Evolutionary conservation across 2,797 vertebrate species (phyloP).

Genomic region (Cossypha niveicapilla): DNA sequence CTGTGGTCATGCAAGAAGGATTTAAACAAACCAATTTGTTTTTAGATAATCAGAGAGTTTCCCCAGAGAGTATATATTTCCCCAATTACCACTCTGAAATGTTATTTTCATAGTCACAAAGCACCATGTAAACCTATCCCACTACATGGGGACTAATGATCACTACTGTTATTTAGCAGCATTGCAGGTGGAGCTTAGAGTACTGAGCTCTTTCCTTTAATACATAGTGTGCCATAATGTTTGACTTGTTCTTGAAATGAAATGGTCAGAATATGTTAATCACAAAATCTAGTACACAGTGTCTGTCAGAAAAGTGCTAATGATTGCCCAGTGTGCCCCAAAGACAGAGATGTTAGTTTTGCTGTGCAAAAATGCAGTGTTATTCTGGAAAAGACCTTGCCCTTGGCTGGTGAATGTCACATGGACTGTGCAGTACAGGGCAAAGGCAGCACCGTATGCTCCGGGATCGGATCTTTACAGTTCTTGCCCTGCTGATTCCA

Average conservation of each 20-base stretch:
- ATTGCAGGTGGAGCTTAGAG: neutral
- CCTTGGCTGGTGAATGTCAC: conserved; percentile 6
- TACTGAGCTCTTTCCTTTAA: neutral
- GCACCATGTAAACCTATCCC: neutral
- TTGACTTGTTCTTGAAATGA: neutral
- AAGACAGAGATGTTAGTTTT: neutral
- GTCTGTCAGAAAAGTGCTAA: neutral
- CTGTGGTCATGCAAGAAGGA: neutral
- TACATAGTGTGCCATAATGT: accelerated
- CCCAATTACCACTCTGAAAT: neutral
- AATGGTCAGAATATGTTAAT: neutral
- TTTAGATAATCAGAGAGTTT: neutral
- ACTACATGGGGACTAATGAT: neutral
- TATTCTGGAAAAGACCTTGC: conserved; percentile 34
- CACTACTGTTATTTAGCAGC: neutral
- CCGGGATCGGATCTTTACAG: neutral
- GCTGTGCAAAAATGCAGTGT: neutral
- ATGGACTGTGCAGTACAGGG: neutral
- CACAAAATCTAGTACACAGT: neutral
- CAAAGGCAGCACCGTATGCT: neutral
- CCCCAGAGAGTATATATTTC: neutral
- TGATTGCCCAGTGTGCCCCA: neutral
- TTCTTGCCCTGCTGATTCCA: neutral
- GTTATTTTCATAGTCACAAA: neutral
- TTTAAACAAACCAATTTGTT: neutral